Base-by-base conservation (phyloP, 2,888 invertebrate species). In the Papilio demoleus region DNA sequence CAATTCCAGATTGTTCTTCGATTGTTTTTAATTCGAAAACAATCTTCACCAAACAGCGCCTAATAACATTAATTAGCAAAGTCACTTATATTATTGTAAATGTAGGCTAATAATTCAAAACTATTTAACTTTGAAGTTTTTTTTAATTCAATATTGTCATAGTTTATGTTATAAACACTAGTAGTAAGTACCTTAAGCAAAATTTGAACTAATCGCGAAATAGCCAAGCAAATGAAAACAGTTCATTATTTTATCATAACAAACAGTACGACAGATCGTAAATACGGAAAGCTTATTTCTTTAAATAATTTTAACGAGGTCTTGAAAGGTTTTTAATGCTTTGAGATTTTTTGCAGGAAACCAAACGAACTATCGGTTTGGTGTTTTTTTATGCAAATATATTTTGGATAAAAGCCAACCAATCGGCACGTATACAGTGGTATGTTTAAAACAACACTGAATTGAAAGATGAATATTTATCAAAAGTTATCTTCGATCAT, bases 371-470 rank as follows among this genome's bases (percentile, higher is more conserved):
- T 56, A 9, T 56, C 53, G 53, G 31, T 56, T 56, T 56, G 8
- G 31, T 31, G 53, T 1, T 27, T 24, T 56, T 31, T 22, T 24
- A 31, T 50, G 40, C 19, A 56, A 40, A 40, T 38, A 40, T 40
- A 24, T 40, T 60, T 40, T 60, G 38, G 60, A 60, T n/a, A 19
- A 24, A 40, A 1, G 60, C 60, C 60, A 60, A 38, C 24, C 14
- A 38, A 40, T 60, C 38, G 40, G 40, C 22, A 60, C 38, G 40
- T 24, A 40, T 40, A 12, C 14, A 24, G 40, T 40, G 24, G 60
- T 60, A 60, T 60, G 17, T 60, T 38, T 40, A 40, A 60, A 60
- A 60, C 9, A 24, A 22, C 60, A 27, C 40, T 24, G 60, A 40
- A 40, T 27, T 40, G 38, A 40, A 38, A 36, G 24, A 60, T 60